phyloP scores from a whole-genome alignment of 1,140 invertebrate genomes.

The Aplysia californica region DNA sequence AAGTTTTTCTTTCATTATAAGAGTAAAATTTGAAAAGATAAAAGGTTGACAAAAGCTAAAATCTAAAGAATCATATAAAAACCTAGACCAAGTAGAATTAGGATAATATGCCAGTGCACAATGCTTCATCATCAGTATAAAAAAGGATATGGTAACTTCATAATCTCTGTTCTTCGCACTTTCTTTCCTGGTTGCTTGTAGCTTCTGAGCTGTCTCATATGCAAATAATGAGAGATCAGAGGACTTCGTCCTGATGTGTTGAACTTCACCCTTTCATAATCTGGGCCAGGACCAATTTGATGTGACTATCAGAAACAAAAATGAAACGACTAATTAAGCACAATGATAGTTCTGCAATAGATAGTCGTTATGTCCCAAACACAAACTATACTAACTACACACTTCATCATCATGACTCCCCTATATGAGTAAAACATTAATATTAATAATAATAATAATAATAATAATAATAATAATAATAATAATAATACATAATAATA shows the following conservation, averaged over 20 bases:
- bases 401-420: no score
- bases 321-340: no score
- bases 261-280: constrained; percentile 60
- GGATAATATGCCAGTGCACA: no score
- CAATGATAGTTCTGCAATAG: no score
- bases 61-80: no score
- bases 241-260: constrained; percentile 61
- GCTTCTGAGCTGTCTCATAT: constrained; percentile 54
- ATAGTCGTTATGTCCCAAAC: no score
- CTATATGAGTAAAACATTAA: constrained; percentile 3
- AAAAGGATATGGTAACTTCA: constrained; percentile 59
- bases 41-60: background rate
- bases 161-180: constrained; percentile 57
- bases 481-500: no score
- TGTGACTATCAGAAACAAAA: constrained; percentile 53
- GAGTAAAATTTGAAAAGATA: background rate
- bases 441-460: background rate
- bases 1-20: background rate
- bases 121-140: no score
- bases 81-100: no score
- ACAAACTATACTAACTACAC: no score
- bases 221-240: constrained; percentile 60
- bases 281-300: constrained; percentile 58
- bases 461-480: background rate
- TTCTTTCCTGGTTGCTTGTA: constrained; percentile 55